Base-by-base conservation (phyloP, 2,797 vertebrate genomes). In the Phrynocephalus forsythii region DNA sequence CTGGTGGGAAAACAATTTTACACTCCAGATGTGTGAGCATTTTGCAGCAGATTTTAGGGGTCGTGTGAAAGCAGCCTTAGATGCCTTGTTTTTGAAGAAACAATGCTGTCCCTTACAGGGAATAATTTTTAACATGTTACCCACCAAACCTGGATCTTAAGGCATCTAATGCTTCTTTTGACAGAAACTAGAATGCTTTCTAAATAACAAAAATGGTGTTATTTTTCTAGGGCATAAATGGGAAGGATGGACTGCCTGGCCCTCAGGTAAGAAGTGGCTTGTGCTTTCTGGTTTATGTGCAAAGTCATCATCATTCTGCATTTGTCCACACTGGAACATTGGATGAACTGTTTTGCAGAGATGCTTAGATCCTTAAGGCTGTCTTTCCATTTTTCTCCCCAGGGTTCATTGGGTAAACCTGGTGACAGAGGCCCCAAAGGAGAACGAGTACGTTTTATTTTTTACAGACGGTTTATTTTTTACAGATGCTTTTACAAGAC, bases 401-500 rank as follows among this genome's bases (percentile, higher is more conserved):
- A 99, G 99, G 99, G 99, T 93, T 95, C 95, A 82, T 84, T 96
- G 88, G 99, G 99, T 85, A 97, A 96, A 94, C 86, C 96, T 33
- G 99, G 99, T 89, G 99, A 99, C 92, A 96, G 99, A 97, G 99
- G 99, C 80, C 97, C 99, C 92, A 99, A 99, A 97, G 99, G 99
- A 97, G 99, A 99, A 92, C 98, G 99, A 77, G 99, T 99, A 97
- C 97, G 97, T 94, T 50, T 10, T 85, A 30, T 67, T 88, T 87
- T 89, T 84, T 88, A 73, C 77, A 83, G 3, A 16, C 72, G 33
- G 6, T 81, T 82, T 85, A 30, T 67, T 88, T 87, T 89, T 84
- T 88, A 73, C 77, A 83, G 3, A 16, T 33, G 33, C 33, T 33
- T 33, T 33, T 33, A 33, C 1, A 33, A 33, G 33, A 33, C 72